phyloP scores from a whole-genome alignment of 2,113 vertebrate species.

The Oryctolagus cuniculus region DNA sequence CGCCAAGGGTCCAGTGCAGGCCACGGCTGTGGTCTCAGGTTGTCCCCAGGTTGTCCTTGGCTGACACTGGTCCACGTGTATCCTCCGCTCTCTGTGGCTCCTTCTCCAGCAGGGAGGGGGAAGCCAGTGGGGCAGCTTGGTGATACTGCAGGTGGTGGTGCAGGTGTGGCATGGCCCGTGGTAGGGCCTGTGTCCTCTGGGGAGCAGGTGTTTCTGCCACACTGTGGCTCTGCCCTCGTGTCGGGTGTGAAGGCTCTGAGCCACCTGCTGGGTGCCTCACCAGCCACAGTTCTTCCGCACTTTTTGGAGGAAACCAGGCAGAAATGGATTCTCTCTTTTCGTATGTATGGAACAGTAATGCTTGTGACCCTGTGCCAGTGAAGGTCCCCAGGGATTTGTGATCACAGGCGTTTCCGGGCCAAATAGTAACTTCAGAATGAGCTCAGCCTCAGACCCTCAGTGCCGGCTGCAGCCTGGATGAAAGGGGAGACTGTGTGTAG shows the following conservation, averaged over 20 bases:
- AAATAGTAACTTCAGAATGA: constrained; percentile 59
- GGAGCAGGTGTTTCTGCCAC: neutral
- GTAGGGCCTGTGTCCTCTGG: neutral
- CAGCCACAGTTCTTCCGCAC: neutral
- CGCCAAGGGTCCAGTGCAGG: neutral
- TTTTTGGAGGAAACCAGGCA: neutral
- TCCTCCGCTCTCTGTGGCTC: neutral
- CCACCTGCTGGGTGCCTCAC: neutral
- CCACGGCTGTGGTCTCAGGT: neutral
- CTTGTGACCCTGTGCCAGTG: neutral
- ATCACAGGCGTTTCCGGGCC: constrained; percentile 26
- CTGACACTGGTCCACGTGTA: neutral
- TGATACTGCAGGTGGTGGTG: neutral
- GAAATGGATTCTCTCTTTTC: neutral
- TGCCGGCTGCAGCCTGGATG: neutral
- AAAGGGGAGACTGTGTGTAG: neutral
- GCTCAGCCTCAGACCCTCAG: constrained; percentile 37
- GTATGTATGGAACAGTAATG: neutral
- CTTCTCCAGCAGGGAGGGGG: rapidly evolving
- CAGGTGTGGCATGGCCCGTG: neutral
- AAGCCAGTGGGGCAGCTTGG: neutral
- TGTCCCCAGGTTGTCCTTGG: neutral
- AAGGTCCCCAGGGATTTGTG: constrained; percentile 30
- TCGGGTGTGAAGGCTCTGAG: neutral
- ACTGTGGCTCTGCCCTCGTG: too few relatives aligned